Evolutionary conservation across 1,140 invertebrate species (phyloP).

Genomic region (Euborellia annulipes): DNA sequence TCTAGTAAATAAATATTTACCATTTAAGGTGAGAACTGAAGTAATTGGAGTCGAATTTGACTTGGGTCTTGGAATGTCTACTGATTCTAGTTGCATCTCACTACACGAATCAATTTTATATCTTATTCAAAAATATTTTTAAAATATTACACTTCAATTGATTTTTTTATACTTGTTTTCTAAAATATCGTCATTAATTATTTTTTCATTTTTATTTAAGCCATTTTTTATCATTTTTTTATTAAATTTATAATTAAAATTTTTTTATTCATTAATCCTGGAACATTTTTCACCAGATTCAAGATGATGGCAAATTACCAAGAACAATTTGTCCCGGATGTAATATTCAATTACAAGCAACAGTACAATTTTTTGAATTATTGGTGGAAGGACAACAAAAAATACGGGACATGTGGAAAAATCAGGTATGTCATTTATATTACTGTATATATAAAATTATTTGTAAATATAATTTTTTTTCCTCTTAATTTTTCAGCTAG

Average conservation of each 20-base stretch:
- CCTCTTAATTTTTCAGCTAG: not conserved
- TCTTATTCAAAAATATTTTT: not conserved
- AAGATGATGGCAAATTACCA: conserved; percentile 48
- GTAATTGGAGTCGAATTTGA: conserved; percentile 42
- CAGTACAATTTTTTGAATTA: conserved; percentile 50
- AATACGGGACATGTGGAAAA: conserved; percentile 33
- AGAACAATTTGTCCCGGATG: conserved; percentile 55
- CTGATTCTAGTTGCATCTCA: conserved; percentile 24
- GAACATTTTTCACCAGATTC: conserved; percentile 33
- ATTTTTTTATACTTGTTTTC: not conserved
- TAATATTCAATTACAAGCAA: conserved; percentile 52
- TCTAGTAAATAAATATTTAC: conserved; percentile 51
- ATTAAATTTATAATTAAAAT: conserved; percentile 8
- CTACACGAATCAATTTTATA: conserved; percentile 25
- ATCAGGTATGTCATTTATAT: conserved; percentile 24
- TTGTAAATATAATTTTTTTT: no score
- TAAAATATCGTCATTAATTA: not conserved
- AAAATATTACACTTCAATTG: not conserved
- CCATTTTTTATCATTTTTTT: conserved; percentile 1
- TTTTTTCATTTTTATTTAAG: conserved; percentile 1
- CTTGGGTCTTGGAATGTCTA: conserved; percentile 28
- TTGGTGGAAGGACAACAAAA: conserved; percentile 47
- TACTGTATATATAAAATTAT: no score
- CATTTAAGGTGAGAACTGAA: conserved; percentile 40
- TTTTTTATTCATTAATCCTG: conserved; percentile 7